These are phyloP conservation scores for Ascaphus truei DNA, from an alignment of 2,113 vertebrate species.

Conservation along the genomic window DNA sequence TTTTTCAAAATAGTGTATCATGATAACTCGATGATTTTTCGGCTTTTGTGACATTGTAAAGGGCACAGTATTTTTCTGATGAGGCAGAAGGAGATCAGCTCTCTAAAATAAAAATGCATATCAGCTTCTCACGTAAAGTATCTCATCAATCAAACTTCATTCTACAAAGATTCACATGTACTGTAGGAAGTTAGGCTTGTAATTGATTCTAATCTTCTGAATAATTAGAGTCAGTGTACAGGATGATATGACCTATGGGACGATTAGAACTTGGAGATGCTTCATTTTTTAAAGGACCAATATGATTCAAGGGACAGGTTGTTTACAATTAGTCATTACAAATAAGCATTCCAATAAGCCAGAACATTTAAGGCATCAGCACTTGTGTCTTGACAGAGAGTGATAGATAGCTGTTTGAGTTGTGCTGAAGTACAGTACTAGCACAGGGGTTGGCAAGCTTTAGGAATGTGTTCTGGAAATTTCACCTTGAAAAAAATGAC, in stretches of 20 bases:
- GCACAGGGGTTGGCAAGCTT: neutral
- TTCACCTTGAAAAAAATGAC: neutral
- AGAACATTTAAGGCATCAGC: neutral
- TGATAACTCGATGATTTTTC: too few species aligned
- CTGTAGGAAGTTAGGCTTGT: slow-evolving; percentile 9
- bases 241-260: neutral
- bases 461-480: neutral
- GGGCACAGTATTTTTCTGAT: neutral
- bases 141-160: slow-evolving; percentile 6
- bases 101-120: neutral
- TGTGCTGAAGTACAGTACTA: too few species aligned
- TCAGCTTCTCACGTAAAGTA: neutral
- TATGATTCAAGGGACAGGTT: neutral
- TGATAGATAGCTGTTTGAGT: neutral
- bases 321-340: slow-evolving; percentile 6
- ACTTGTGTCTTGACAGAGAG: neutral
- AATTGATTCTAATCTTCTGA: slow-evolving; percentile 11
- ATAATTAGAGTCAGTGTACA: slow-evolving; percentile 10
- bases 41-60: neutral
- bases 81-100: neutral
- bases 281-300: neutral
- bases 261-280: neutral
- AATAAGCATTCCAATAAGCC: neutral
- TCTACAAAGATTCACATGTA: slow-evolving; percentile 4
- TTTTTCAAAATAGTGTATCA: too few species aligned